Conservation (phyloP, 1,140 invertebrate genomes). For the Drosophila takahashii region DNA sequence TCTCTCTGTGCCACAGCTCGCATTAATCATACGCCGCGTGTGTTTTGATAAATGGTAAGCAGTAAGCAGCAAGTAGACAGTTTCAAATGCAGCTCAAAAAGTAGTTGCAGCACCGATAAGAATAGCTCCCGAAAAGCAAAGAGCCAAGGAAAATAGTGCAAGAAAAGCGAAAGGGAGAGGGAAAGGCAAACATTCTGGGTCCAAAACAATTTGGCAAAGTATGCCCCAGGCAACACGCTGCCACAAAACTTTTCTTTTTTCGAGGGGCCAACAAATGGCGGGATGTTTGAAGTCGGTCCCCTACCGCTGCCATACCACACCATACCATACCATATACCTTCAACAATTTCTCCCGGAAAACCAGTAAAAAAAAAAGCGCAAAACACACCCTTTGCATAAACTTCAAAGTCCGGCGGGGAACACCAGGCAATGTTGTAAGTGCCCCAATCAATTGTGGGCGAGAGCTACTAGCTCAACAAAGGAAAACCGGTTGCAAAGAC, state of each 20-base stretch:
- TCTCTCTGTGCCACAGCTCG: not conserved
- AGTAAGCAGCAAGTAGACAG: constrained; percentile 24
- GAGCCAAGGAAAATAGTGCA: not conserved
- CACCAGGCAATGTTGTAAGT: constrained; percentile 19
- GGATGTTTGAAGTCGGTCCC: constrained; percentile 12
- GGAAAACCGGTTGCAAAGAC: not conserved
- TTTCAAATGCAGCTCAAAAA: constrained; percentile 25
- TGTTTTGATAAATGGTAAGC: constrained; percentile 68
- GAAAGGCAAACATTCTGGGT: constrained; percentile 17
- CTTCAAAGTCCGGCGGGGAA: constrained; percentile 15
- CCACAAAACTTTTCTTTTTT: constrained; percentile 30
- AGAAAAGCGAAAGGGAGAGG: no score
- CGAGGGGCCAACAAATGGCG: constrained; percentile 13
- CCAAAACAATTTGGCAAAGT: constrained; percentile 58
- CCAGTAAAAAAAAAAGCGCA: not conserved
- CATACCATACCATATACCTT: not conserved
- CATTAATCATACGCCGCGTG: constrained; percentile 65
- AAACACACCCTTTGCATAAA: constrained; percentile 7
- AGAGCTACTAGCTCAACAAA: not conserved
- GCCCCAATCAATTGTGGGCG: constrained; percentile 9
- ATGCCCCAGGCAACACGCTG: constrained; percentile 29
- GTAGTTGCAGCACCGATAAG: constrained; percentile 15
- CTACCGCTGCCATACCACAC: not conserved
- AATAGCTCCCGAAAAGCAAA: not conserved
- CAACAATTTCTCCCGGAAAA: not conserved